These are phyloP conservation scores for Ptychochromis oligacanthus DNA, from an alignment of 2,113 vertebrate species.

Conservation along the genomic window DNA sequence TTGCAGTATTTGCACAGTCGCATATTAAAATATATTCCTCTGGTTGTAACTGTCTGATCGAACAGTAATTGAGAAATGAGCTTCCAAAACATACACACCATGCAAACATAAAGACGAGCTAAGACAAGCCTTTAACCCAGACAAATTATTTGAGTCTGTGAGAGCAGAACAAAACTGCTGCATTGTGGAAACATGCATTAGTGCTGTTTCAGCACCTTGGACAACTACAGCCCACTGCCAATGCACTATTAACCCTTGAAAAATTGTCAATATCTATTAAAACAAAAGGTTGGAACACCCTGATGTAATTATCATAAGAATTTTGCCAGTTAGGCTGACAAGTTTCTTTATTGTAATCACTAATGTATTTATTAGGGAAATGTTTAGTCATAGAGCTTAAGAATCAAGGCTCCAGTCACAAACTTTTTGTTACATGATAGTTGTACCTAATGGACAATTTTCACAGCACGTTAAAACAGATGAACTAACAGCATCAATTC, in stretches of 20 bases:
- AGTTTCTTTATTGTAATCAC: neutral
- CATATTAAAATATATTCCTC: neutral
- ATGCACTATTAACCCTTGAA: slow-evolving; percentile 6
- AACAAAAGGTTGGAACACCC: slow-evolving; percentile 11
- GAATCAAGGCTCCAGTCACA: neutral
- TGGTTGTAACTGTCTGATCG: neutral
- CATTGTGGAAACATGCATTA: slow-evolving; percentile 29
- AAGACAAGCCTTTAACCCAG: slow-evolving; percentile 12
- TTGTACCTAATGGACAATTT: neutral
- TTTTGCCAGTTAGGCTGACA: neutral
- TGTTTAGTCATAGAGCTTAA: neutral
- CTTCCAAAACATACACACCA: neutral
- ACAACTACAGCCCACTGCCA: slow-evolving; percentile 34
- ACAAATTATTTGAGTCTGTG: slow-evolving; percentile 3
- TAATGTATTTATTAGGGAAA: neutral
- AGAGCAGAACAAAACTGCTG: slow-evolving; percentile 22
- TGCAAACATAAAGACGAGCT: neutral
- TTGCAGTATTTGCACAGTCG: neutral
- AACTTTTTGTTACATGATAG: slow-evolving; percentile 3
- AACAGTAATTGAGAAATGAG: neutral
- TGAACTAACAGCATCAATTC: neutral
- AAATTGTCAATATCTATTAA: slow-evolving; percentile 20
- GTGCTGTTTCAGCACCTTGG: slow-evolving; percentile 61
- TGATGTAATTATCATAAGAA: neutral
- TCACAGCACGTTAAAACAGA: neutral